Evolutionary conservation across 1,140 invertebrate genomes (phyloP).

Genomic region (Drosophila suzukii): DNA sequence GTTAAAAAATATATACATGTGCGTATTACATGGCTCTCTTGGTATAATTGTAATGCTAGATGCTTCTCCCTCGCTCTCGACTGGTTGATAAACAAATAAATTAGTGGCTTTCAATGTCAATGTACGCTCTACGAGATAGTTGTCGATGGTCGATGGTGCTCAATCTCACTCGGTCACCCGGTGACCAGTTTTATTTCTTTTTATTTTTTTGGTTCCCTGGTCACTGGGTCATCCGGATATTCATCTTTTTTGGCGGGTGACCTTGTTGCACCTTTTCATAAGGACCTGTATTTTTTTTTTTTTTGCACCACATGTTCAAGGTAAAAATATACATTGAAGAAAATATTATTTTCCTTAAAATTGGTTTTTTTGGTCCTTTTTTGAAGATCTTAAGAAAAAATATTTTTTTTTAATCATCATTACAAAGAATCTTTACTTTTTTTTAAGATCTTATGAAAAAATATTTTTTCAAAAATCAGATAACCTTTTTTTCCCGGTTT

Average conservation of each 20-base stretch:
- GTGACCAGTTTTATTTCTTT: slow-evolving; percentile 10
- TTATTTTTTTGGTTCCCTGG: neutral
- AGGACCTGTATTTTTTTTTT: neutral
- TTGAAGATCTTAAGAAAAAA: too few relatives aligned
- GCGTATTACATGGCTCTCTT: slow-evolving; percentile 23
- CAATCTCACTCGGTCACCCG: slow-evolving; percentile 23
- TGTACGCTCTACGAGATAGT: slow-evolving; percentile 8
- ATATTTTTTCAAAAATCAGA: too few relatives aligned
- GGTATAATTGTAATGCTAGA: slow-evolving; percentile 1
- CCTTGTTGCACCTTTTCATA: slow-evolving; percentile 4
- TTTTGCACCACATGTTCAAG: neutral
- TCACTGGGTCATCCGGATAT: slow-evolving; percentile 31
- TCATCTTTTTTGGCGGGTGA: neutral
- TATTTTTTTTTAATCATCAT: too few relatives aligned
- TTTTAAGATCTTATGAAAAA: too few relatives aligned
- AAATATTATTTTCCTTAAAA: neutral
- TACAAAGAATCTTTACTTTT: too few relatives aligned
- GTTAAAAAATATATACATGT: neutral
- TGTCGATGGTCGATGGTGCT: neutral
- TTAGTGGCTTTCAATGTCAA: slow-evolving; percentile 49
- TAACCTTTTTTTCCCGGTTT: too few relatives aligned
- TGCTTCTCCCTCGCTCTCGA: slow-evolving; percentile 4
- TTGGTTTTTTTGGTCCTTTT: too few relatives aligned
- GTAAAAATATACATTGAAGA: neutral
- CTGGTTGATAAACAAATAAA: slow-evolving; percentile 51